A percentile compares a stretch with the other conserved stretches of the same genome.
Evolutionary conservation across 2,888 invertebrate genomes (phyloP).

Genomic region (Margaritifera margaritifera): DNA sequence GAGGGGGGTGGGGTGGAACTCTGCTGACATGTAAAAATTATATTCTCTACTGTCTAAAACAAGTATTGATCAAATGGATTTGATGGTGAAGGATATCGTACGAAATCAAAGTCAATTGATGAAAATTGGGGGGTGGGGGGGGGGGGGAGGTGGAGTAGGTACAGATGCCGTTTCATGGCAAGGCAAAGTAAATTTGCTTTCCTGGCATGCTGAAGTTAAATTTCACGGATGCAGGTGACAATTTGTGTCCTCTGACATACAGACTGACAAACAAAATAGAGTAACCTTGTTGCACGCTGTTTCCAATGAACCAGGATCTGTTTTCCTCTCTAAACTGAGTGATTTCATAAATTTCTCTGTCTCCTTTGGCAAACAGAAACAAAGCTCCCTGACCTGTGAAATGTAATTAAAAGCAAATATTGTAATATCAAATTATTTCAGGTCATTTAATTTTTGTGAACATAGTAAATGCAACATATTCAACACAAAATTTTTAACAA

Average conservation of each 20-base stretch:
- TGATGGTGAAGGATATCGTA: too few relatives aligned
- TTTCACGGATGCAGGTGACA: background rate
- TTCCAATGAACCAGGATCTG: slow-evolving; percentile 64
- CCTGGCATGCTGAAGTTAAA: background rate
- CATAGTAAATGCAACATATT: too few relatives aligned
- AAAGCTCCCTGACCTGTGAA: slow-evolving; percentile 44
- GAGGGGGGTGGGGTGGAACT: too few relatives aligned
- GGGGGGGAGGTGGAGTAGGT: too few relatives aligned
- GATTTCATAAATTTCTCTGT: slow-evolving; percentile 53
- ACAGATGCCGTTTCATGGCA: too few relatives aligned
- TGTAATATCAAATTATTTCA: too few relatives aligned
- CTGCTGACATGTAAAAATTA: too few relatives aligned
- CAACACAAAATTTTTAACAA: too few relatives aligned
- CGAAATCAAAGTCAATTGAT: too few relatives aligned
- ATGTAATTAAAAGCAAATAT: background rate
- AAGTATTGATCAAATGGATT: too few relatives aligned
- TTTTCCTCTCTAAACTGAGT: slow-evolving; percentile 57
- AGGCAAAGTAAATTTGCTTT: background rate
- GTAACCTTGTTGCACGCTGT: slow-evolving; percentile 58
- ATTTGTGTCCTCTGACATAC: background rate
- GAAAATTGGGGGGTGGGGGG: too few relatives aligned
- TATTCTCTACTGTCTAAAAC: too few relatives aligned
- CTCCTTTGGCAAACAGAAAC: slow-evolving; percentile 53
- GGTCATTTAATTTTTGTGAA: background rate
- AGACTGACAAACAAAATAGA: background rate